A percentile compares a stretch with the other conserved stretches of the same genome.
Evolutionary conservation across 2,797 vertebrate genomes (phyloP).

Genomic region (Podarcis lilfordi): DNA sequence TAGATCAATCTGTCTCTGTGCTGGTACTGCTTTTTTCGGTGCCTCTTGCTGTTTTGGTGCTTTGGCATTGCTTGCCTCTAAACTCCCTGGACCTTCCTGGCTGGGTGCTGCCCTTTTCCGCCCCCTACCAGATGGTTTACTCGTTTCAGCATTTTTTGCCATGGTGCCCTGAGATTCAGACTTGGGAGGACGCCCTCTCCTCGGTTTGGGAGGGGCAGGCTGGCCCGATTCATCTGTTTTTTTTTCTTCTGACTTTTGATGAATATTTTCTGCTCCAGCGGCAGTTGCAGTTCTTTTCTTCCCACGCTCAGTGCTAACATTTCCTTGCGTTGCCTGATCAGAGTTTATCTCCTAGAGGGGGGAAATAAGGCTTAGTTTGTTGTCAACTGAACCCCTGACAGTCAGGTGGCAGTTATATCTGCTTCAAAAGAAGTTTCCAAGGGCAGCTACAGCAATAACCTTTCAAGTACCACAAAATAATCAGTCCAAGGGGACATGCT

Average conservation of each 20-base stretch:
- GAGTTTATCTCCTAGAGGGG: conserved; percentile 83
- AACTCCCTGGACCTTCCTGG: conserved; percentile 81
- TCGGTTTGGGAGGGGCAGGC: conserved; percentile 85
- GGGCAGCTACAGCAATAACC: not conserved
- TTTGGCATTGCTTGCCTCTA: conserved; percentile 92
- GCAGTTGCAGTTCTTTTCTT: conserved; percentile 80
- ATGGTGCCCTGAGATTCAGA: conserved; percentile 78
- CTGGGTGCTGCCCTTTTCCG: conserved; percentile 87
- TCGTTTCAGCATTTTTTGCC: conserved; percentile 80
- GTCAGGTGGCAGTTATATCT: conserved; percentile 5
- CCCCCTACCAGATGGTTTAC: conserved; percentile 85
- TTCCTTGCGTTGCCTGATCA: conserved; percentile 81
- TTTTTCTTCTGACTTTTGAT: conserved; percentile 81
- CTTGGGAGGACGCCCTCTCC: conserved; percentile 93
- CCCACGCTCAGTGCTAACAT: conserved; percentile 81
- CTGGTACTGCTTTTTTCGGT: conserved; percentile 88
- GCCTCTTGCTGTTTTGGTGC: conserved; percentile 92
- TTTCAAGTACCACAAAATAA: not conserved
- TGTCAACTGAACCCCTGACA: conserved; percentile 8
- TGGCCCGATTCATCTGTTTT: conserved; percentile 79
- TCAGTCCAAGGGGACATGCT: not conserved
- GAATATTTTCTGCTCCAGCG: conserved; percentile 85
- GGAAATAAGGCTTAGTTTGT: conserved; percentile 25
- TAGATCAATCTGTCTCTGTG: conserved; percentile 97
- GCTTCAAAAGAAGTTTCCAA: not conserved